Percentiles rank a stretch among this genome's conserved stretches.
phyloP scores from a whole-genome alignment of 2,113 vertebrate genomes.

The Pterocles burchelli region DNA sequence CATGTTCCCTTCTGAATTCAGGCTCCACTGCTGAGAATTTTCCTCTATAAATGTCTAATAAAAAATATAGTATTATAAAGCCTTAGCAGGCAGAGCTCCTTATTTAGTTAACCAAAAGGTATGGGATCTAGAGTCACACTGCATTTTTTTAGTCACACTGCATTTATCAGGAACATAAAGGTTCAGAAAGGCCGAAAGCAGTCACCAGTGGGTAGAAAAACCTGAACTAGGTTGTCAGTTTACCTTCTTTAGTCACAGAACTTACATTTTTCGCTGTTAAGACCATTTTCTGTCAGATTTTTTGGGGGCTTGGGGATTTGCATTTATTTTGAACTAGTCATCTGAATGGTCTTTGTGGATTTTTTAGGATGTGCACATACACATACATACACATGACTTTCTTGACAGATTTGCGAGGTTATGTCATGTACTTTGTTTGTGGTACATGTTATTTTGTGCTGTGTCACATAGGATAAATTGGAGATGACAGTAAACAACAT shows the following conservation, averaged over 20 bases:
- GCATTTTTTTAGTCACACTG: not conserved
- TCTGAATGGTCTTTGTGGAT: not conserved
- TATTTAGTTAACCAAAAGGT: not conserved
- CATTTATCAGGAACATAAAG: not conserved
- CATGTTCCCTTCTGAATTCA: not conserved
- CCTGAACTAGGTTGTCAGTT: conserved; percentile 1
- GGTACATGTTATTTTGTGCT: not conserved
- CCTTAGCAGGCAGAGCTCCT: not conserved
- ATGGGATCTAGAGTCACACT: not conserved
- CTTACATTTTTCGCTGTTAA: not conserved
- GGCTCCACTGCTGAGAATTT: not conserved
- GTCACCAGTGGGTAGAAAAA: not conserved
- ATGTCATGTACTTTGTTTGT: not conserved
- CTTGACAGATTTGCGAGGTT: not conserved
- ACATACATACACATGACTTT: not conserved
- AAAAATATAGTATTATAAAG: not conserved
- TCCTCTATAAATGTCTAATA: not conserved
- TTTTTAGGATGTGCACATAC: not conserved
- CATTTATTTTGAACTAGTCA: not conserved
- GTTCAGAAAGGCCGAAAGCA: not conserved
- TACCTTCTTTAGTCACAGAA: not conserved
- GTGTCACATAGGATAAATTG: not conserved
- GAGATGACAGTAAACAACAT: conserved; percentile 38
- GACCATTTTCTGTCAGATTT: not conserved
- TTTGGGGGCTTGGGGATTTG: not conserved